Conservation (phyloP, 2,113 vertebrate genomes). For the Neogobius melanostomus region DNA sequence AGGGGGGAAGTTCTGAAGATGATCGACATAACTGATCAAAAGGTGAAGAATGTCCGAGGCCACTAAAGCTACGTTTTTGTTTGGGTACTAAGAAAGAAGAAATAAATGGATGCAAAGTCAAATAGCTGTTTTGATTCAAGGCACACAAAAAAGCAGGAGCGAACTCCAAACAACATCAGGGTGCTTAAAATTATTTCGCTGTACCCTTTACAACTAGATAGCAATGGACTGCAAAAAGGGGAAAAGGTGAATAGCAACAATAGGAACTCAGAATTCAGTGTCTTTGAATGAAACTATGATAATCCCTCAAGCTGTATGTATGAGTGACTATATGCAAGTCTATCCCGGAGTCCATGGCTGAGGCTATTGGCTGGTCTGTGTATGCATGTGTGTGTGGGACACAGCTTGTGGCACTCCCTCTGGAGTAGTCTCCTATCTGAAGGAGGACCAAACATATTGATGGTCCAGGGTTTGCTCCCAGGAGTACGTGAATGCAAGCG, state of each 20-base stretch:
- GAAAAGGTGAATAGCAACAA: slow-evolving; percentile 1
- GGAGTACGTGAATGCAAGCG: slow-evolving; percentile 58
- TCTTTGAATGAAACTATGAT: slow-evolving; percentile 57
- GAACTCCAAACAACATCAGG: too few relatives aligned
- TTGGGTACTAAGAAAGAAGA: slow-evolving; percentile 84
- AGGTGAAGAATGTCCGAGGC: slow-evolving; percentile 95
- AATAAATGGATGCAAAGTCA: not conserved
- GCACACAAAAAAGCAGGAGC: too few relatives aligned
- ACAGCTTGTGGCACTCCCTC: slow-evolving; percentile 73
- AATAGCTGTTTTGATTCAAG: not conserved
- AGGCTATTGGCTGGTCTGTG: slow-evolving; percentile 51
- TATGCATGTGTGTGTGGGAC: slow-evolving; percentile 37
- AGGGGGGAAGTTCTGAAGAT: slow-evolving; percentile 89
- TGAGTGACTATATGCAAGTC: not conserved
- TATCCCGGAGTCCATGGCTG: slow-evolving; percentile 34
- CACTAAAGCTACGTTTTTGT: slow-evolving; percentile 95
- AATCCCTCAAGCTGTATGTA: slow-evolving; percentile 59
- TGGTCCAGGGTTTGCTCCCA: slow-evolving; percentile 75
- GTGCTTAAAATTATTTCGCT: not conserved
- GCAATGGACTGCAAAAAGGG: not conserved
- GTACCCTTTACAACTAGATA: not conserved
- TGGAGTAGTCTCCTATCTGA: slow-evolving; percentile 76
- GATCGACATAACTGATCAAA: slow-evolving; percentile 89
- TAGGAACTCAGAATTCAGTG: slow-evolving; percentile 32
- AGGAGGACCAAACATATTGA: slow-evolving; percentile 79